phyloP scores from a whole-genome alignment of 2,888 invertebrate species.

The Conistra vaccinii region DNA sequence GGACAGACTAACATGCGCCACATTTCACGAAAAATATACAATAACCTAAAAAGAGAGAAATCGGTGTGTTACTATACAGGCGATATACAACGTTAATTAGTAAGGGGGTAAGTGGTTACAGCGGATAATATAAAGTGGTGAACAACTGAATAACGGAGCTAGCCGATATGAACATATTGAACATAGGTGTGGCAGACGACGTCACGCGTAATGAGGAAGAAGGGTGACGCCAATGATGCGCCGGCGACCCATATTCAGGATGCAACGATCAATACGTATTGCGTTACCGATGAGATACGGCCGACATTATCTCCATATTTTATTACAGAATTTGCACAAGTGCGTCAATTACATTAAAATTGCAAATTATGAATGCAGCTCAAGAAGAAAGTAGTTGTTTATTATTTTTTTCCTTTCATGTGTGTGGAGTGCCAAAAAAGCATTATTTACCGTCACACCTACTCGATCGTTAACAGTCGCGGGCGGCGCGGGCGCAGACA shows the following conservation, averaged over 20 bases:
- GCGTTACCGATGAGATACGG: constrained; percentile 46
- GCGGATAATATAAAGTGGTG: constrained; percentile 17
- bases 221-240: constrained; percentile 84
- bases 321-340: constrained; percentile 56
- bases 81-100: too few species aligned
- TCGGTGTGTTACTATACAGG: too few species aligned
- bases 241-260: constrained; percentile 79
- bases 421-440: constrained; percentile 74
- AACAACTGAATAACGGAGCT: constrained; percentile 47
- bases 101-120: constrained; percentile 34
- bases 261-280: constrained; percentile 81
- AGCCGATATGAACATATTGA: constrained; percentile 45
- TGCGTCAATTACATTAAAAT: constrained; percentile 64
- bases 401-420: constrained; percentile 60
- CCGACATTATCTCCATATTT: constrained; percentile 60
- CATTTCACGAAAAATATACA: constrained; percentile 40
- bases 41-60: too few species aligned
- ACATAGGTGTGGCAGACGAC: constrained; percentile 57
- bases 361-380: constrained; percentile 63
- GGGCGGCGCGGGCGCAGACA: constrained; percentile 62
- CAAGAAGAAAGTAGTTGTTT: constrained; percentile 58
- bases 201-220: constrained; percentile 85
- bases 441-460: constrained; percentile 73
- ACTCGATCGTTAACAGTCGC: constrained; percentile 71
- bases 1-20: constrained; percentile 52